Percentiles rank a stretch among this genome's conserved stretches.
Evolutionary conservation across 2,888 invertebrate species (phyloP).

Genomic region (Polydrusus pterygomalis): DNA sequence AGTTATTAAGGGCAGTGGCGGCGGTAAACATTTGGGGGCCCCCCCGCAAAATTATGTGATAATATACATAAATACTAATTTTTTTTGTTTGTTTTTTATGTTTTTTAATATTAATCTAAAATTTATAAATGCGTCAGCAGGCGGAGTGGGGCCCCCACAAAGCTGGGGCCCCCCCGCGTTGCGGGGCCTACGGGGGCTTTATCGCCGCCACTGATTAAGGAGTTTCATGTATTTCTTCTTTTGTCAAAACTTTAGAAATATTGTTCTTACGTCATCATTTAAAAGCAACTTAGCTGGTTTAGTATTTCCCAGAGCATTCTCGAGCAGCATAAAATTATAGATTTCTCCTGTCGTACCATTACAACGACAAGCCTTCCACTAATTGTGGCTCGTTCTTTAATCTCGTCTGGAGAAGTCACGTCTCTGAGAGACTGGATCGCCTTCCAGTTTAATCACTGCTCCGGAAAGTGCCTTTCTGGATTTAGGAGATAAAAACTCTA

Average conservation of each 20-base stretch:
- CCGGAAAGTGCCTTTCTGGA: conserved; percentile 52
- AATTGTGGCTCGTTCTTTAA: conserved; percentile 56
- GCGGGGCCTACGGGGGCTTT: too few relatives aligned
- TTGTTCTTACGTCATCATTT: background rate
- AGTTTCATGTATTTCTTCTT: too few relatives aligned
- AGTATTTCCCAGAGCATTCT: conserved; percentile 22
- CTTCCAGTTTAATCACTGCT: conserved; percentile 54
- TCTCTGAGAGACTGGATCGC: conserved; percentile 54
- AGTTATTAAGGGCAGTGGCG: too few relatives aligned
- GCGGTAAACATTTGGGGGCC: too few relatives aligned
- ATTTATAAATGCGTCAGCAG: too few relatives aligned
- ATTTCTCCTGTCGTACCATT: conserved; percentile 51
- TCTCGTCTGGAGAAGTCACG: conserved; percentile 54
- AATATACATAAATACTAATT: too few relatives aligned
- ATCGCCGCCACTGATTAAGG: too few relatives aligned
- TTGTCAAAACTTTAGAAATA: background rate
- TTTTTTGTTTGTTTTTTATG: too few relatives aligned
- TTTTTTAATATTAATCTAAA: too few relatives aligned
- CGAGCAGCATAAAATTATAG: conserved; percentile 48
- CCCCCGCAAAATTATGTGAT: too few relatives aligned
- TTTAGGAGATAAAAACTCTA: conserved; percentile 47
- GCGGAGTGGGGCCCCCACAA: too few relatives aligned
- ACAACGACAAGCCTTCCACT: conserved; percentile 53
- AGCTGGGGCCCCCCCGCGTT: too few relatives aligned
- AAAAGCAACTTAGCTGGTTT: conserved; percentile 16